Base-by-base conservation (phyloP, 2,113 vertebrate genomes). In the Galbula dea region DNA sequence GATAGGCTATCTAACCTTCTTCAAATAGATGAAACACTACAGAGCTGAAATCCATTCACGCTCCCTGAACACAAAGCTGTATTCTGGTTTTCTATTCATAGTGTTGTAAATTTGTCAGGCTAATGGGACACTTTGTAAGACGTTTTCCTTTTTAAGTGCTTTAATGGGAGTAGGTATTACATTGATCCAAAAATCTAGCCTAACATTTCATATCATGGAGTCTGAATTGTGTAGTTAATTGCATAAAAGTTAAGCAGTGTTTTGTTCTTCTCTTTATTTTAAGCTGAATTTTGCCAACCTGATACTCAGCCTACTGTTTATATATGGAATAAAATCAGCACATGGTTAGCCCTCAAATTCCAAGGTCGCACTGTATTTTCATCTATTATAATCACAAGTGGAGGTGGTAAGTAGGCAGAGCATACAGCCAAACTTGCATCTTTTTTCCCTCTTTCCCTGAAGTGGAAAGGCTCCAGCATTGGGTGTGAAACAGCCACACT, bases 41-140 rank as follows among this genome's bases (percentile, higher is more conserved):
- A 66, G 51, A 93, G 84, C 86, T 94, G 94, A 86, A 82, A 95
- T 96, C 92, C 95, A 94, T 96, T 97, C 94, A 69, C 91, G 94
- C 88, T 96, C 74, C 87, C 89, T 85, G 95, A 97, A 90, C 92
- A 91, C 90, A 95, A 22, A 41, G 48, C 75, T 85, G 72, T 95
- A 21, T 88, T 95, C 86, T 13, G 93, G 74, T 97, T 97, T 97
- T 93, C 91, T 89, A 39, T 96, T 97, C 96, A 92, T 46, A 41
- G 84, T 48, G 91, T 68, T 97, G 90, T 97, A 97, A 97, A 97
- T 98, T 97, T 98, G 92, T 98, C 98, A 98, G 93, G 92, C 93
- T 98, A 98, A 98, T 98, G 96, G 96, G 96, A 98, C 97, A 95
- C 90, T 97, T 97, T 93, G 96, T 98, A 94, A 96, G 97, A 93